Evolutionary conservation across 1,140 invertebrate species (phyloP).

Genomic region (Calephelis virginiensis): DNA sequence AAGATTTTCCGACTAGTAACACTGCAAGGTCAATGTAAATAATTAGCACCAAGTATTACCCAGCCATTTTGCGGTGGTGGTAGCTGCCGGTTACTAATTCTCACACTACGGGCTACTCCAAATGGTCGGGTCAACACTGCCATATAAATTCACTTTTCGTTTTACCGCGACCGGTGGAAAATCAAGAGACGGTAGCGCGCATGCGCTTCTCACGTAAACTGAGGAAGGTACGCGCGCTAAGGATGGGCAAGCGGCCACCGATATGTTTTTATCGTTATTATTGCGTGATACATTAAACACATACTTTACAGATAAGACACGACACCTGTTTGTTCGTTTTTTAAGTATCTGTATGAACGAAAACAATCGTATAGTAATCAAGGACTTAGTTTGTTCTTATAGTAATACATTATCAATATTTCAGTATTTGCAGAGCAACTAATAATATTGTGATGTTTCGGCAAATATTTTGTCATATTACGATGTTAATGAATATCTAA

Average conservation of each 20-base stretch:
- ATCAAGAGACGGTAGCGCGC: conserved; percentile 59
- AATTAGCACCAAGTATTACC: conserved; percentile 51
- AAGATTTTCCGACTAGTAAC: conserved; percentile 13
- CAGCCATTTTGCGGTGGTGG: conserved; percentile 54
- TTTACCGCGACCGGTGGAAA: conserved; percentile 37
- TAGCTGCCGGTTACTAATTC: conserved; percentile 42
- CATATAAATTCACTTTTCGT: conserved; percentile 62
- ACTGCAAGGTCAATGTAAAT: conserved; percentile 26
- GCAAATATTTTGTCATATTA: too few relatives aligned
- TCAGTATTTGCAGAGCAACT: too few relatives aligned
- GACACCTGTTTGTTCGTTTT: conserved; percentile 13
- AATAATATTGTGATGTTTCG: too few relatives aligned
- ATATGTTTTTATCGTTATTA: conserved; percentile 38
- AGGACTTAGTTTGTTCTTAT: too few relatives aligned
- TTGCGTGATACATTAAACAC: conserved; percentile 19
- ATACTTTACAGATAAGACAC: conserved; percentile 1
- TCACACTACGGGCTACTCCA: conserved; percentile 58
- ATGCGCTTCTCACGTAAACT: conserved; percentile 64
- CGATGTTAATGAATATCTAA: too few relatives aligned
- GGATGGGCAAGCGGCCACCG: conserved; percentile 21
- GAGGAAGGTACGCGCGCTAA: conserved; percentile 51
- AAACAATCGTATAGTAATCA: too few relatives aligned
- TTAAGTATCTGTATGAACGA: conserved; percentile 4
- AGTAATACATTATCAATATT: too few relatives aligned
- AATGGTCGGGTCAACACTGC: conserved; percentile 64